A percentile compares a stretch with the other conserved stretches of the same genome.
phyloP scores from a whole-genome alignment of 53 echinoderm and acorn worm species.

The Crossaster papposus region DNA sequence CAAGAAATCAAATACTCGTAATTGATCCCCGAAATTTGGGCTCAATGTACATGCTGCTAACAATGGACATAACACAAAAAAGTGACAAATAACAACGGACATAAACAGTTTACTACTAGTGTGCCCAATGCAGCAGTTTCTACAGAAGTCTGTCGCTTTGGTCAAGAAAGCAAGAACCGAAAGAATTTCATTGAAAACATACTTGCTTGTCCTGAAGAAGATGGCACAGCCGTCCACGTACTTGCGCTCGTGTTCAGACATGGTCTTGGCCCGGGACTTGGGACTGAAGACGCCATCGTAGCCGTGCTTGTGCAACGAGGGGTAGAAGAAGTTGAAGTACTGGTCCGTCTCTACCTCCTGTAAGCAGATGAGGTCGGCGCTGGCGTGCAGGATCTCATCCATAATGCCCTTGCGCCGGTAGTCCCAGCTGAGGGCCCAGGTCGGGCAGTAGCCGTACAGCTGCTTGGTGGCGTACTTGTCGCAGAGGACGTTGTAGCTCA shows the following conservation, averaged over 20 bases:
- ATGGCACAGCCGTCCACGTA: slow-evolving; percentile 98
- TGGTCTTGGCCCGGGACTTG: slow-evolving; percentile 97
- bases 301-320: slow-evolving; percentile 88
- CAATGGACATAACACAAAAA: no score
- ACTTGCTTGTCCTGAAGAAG: slow-evolving; percentile 97
- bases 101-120: no score
- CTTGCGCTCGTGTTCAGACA: slow-evolving; percentile 91
- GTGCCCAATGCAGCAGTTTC: no score
- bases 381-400: slow-evolving; percentile 86
- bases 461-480: slow-evolving; percentile 98
- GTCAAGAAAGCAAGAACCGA: no score
- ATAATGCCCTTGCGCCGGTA: slow-evolving; percentile 98
- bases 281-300: slow-evolving; percentile 99
- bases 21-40: no score
- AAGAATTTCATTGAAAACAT: slow-evolving; percentile 20
- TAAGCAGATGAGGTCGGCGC: slow-evolving; percentile 92
- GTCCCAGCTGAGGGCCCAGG: slow-evolving; percentile 98
- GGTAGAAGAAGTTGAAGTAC: slow-evolving; percentile 93
- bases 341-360: slow-evolving; percentile 99
- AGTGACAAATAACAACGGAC: no score
- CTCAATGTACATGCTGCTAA: no score
- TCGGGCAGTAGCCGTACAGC: slow-evolving; percentile 95
- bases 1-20: no score
- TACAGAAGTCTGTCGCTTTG: no score
- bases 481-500: slow-evolving; percentile 97